A percentile compares a stretch with the other conserved stretches of the same genome.
phyloP scores from a whole-genome alignment of 2,888 invertebrate species.

The Aquatica leii region DNA sequence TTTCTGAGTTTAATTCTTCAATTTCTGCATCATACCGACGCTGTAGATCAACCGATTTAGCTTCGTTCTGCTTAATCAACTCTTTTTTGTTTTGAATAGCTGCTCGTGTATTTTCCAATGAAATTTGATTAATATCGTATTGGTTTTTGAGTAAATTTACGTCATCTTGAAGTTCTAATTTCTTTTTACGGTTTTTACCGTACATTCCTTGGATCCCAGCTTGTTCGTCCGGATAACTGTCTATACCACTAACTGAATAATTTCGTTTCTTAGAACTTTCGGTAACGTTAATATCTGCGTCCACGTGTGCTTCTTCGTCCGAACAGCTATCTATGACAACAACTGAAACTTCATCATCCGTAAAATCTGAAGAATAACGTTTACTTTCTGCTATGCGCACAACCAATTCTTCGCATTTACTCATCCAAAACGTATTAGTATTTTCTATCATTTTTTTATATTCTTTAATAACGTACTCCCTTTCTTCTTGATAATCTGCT shows the following conservation, averaged over 20 bases:
- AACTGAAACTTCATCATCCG: neutral
- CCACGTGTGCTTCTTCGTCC: slow-evolving; percentile 24
- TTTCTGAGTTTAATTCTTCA: neutral
- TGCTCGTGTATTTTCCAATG: slow-evolving; percentile 3
- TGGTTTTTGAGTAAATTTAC: neutral
- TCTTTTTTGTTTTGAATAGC: slow-evolving; percentile 6
- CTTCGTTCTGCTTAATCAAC: slow-evolving; percentile 5
- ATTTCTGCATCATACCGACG: neutral
- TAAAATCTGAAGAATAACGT: neutral
- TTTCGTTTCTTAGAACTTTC: slow-evolving; percentile 25
- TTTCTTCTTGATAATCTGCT: slow-evolving; percentile 10
- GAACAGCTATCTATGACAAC: slow-evolving; percentile 19
- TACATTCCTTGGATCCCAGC: neutral
- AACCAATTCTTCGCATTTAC: neutral
- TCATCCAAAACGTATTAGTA: slow-evolving; percentile 8
- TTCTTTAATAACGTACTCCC: slow-evolving; percentile 1
- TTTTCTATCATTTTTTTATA: slow-evolving; percentile 19
- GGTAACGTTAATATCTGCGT: too few species aligned
- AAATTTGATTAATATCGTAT: neutral
- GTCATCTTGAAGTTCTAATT: neutral
- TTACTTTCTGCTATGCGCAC: neutral
- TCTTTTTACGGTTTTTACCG: neutral
- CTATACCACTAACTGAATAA: too few species aligned
- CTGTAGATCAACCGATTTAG: neutral
- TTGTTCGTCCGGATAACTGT: too few species aligned